Evolutionary conservation across 2,797 vertebrate genomes (phyloP), one percentile per base, ranked within the genome.

Genomic region (Clamator glandarius): DNA sequence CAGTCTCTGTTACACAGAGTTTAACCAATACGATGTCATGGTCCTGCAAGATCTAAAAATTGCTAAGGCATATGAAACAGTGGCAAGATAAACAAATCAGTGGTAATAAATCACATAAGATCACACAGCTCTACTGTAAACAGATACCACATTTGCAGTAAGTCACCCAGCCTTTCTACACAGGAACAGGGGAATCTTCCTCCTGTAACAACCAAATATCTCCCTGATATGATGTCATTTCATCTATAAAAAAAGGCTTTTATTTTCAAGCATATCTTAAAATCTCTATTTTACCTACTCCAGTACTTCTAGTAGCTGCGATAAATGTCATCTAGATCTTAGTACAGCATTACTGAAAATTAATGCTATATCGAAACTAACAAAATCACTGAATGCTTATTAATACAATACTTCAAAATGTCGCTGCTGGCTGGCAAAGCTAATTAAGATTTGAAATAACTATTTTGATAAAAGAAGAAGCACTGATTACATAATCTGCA

Each of bases 401-500:
- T 83, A 77, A 54, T 57, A 15, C n/a, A 76, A 92, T 67, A 88
- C 52, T 88, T 90, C 44, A 78, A 76, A 86, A 92, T 0, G 1
- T 54, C 88, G 52, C 29, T 7, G 2, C 69, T 79, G 46, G 55
- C 69, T 93, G 70, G 85, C 29, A 95, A 92, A 86, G 33, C 87
- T 94, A 54, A 73, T 93, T 96, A 90, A 82, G 41, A 24, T 82
- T 84, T 93, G 52, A 92, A 94, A 92, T 74, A 76, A 86, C 63
- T 93, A 86, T 91, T 93, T 73, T 84, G 69, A 88, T 90, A 86
- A 84, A 88, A 93, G 74, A 44, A 91, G 44, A 86, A 92, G 86
- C 69, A 84, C 3, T 82, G 91, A 96, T 96, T 94, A 90, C 74
- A 92, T 95, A 92, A 96, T 96, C 93, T 91, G 80, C 63, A 92